These are phyloP conservation scores for Spermophilus dauricus DNA, from an alignment of 2,113 vertebrate genomes.

Conservation along the genomic window DNA sequence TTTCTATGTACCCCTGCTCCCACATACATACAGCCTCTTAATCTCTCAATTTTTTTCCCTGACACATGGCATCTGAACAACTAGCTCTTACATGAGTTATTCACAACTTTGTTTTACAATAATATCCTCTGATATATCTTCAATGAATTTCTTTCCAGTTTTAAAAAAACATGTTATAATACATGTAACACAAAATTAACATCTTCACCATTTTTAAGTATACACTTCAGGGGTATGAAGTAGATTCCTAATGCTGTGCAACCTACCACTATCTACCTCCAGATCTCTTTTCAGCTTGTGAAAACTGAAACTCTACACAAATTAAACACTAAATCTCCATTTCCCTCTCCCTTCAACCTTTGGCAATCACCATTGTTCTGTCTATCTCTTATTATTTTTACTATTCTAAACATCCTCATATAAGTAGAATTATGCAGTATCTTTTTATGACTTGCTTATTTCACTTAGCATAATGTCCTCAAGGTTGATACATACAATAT, in stretches of 20 bases:
- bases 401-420: not conserved
- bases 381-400: not conserved
- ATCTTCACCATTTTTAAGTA: not conserved
- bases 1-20: not conserved
- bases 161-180: not conserved
- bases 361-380: not conserved
- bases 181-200: not conserved
- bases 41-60: not conserved
- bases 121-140: not conserved
- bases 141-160: not conserved
- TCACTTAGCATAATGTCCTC: not conserved
- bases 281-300: not conserved
- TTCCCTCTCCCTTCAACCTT: not conserved
- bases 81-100: not conserved
- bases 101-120: not conserved
- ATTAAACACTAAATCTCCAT: not conserved
- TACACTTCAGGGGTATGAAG: not conserved
- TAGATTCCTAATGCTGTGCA: not conserved
- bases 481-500: not conserved
- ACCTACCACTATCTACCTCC: not conserved
- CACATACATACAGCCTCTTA: not conserved
- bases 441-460: not conserved
- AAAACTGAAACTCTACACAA: not conserved
- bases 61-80: not conserved
- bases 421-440: not conserved